A percentile compares a stretch with the other conserved stretches of the same genome.
Evolutionary conservation across 2,113 vertebrate genomes (phyloP).

Genomic region (Taxidea taxus): DNA sequence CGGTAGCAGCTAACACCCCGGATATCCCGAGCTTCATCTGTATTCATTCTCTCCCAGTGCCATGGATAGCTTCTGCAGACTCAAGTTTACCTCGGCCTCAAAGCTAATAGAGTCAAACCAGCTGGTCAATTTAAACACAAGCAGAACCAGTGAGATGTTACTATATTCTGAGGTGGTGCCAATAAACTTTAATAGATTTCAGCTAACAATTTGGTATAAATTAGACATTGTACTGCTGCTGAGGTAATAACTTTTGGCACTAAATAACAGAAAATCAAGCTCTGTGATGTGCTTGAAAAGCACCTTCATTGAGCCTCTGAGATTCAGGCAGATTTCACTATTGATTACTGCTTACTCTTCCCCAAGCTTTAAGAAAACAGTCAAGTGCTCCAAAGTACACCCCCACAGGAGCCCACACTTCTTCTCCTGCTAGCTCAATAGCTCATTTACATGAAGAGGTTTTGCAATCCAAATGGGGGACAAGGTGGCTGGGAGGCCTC

Average conservation of each 20-base stretch:
- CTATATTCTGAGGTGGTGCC: constrained; percentile 73
- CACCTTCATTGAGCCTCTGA: constrained; percentile 68
- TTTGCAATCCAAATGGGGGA: neutral
- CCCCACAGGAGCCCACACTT: constrained; percentile 43
- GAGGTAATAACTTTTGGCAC: constrained; percentile 78
- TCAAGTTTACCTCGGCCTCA: constrained; percentile 55
- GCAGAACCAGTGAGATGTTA: constrained; percentile 65
- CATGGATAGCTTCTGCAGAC: neutral
- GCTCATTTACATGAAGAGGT: constrained; percentile 1
- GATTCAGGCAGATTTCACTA: constrained; percentile 78
- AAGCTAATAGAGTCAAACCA: constrained; percentile 73
- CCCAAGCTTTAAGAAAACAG: constrained; percentile 67
- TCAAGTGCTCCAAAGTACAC: constrained; percentile 63
- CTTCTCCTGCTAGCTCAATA: constrained; percentile 46
- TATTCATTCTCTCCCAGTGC: neutral
- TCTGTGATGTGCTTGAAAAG: constrained; percentile 78
- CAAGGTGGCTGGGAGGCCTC: neutral
- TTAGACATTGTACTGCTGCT: constrained; percentile 71
- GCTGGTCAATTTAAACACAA: constrained; percentile 72
- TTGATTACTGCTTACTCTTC: constrained; percentile 82
- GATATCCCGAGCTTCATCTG: neutral
- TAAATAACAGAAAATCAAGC: constrained; percentile 79
- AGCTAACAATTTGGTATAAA: constrained; percentile 73
- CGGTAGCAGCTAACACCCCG: neutral
- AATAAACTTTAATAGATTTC: constrained; percentile 80